Evolutionary conservation across 2,113 vertebrate genomes (phyloP).

Genomic region (Platycercus adscitus): DNA sequence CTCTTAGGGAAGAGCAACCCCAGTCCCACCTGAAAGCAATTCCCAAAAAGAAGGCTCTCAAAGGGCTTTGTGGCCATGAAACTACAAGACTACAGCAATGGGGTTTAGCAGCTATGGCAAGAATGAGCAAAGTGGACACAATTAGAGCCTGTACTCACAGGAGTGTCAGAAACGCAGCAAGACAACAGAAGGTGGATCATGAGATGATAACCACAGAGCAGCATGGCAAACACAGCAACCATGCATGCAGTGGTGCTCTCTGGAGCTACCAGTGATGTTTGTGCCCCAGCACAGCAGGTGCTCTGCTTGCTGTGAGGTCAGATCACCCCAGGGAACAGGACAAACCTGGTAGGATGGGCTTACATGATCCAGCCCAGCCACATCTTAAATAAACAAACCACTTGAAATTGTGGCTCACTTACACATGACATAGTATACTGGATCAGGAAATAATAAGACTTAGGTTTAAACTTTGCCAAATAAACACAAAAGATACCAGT

Average conservation of each 20-base stretch:
- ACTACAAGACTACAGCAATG: not conserved
- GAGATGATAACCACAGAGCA: not conserved
- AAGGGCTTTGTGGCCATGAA: not conserved
- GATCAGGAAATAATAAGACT: not conserved
- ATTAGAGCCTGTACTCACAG: not conserved
- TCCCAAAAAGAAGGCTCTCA: not conserved
- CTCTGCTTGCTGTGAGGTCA: not conserved
- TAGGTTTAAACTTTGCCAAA: not conserved
- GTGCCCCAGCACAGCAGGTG: not conserved
- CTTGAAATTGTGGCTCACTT: not conserved
- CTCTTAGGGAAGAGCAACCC: not conserved
- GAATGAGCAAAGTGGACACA: too few relatives aligned
- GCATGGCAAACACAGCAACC: rapidly evolving
- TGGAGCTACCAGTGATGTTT: too few relatives aligned
- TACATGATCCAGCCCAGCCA: not conserved
- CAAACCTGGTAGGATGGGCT: not conserved
- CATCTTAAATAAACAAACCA: not conserved
- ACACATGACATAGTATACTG: not conserved
- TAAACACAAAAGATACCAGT: not conserved
- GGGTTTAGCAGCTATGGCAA: not conserved
- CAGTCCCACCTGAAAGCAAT: not conserved
- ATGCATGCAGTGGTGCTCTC: rapidly evolving
- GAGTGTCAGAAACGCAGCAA: not conserved
- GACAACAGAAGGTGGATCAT: not conserved
- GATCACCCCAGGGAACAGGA: not conserved